Evolutionary conservation across 1,140 invertebrate species (phyloP).

Genomic region (Drosophila arizonae): DNA sequence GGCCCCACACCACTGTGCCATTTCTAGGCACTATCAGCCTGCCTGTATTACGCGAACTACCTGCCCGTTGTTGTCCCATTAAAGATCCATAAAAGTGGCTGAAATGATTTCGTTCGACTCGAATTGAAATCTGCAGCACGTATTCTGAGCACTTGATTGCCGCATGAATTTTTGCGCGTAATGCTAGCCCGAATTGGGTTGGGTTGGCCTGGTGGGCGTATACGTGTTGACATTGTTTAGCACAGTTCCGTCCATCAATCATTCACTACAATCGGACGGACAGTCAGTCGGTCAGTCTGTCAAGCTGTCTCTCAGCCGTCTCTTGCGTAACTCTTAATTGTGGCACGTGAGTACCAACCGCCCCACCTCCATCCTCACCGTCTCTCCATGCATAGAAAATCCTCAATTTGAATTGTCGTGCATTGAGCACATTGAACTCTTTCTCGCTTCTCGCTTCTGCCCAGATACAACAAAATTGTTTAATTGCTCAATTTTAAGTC

Average conservation of each 20-base stretch:
- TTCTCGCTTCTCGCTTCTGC: background rate
- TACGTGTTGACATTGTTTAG: slow-evolving; percentile 51
- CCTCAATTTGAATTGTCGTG: slow-evolving; percentile 28
- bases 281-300: background rate
- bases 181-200: slow-evolving; percentile 44
- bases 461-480: slow-evolving; percentile 37
- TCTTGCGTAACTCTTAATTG: slow-evolving; percentile 50
- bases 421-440: slow-evolving; percentile 64
- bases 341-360: slow-evolving; percentile 49
- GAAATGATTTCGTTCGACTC: slow-evolving; percentile 33
- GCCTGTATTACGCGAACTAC: slow-evolving; percentile 62
- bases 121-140: slow-evolving; percentile 58
- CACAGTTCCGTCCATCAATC: slow-evolving; percentile 76
- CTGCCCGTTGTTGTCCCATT: slow-evolving; percentile 42
- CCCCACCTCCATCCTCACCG: slow-evolving; percentile 7
- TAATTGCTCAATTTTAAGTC: slow-evolving; percentile 56
- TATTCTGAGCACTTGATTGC: slow-evolving; percentile 50
- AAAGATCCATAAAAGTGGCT: slow-evolving; percentile 69
- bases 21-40: slow-evolving; percentile 47
- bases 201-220: slow-evolving; percentile 37
- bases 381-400: background rate
- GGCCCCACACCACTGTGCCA: slow-evolving; percentile 56
- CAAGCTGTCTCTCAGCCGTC: slow-evolving; percentile 17
- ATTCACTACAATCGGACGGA: slow-evolving; percentile 15
- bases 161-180: slow-evolving; percentile 60